A percentile compares a stretch with the other conserved stretches of the same genome.
phyloP scores from a whole-genome alignment of 2,797 vertebrate species.

The Schizopygopsis malacanthus region DNA sequence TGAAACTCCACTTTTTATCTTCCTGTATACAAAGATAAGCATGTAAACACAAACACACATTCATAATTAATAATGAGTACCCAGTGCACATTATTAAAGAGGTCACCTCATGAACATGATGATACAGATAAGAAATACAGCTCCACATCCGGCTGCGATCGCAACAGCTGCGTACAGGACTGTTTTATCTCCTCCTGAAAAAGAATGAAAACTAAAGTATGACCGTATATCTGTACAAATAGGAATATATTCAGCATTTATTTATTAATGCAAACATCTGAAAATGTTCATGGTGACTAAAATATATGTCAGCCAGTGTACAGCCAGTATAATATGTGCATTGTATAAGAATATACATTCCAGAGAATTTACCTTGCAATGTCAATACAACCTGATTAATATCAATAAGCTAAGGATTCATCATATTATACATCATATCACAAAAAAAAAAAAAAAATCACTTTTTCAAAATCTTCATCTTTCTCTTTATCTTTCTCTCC shows the following conservation, averaged over 20 bases:
- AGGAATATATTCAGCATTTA: no score
- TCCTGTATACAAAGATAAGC: no score
- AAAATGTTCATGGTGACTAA: not conserved
- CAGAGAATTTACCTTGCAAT: not conserved
- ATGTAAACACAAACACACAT: no score
- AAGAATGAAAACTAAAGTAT: not conserved
- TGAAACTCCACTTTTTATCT: no score
- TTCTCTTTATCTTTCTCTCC: no score
- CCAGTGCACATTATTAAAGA: not conserved
- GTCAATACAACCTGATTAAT: not conserved
- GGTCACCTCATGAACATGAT: not conserved
- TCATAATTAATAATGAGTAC: not conserved
- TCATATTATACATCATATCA: no score
- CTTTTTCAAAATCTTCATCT: no score
- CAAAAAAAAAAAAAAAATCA: no score
- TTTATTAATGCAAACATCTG: not conserved
- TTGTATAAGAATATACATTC: no score
- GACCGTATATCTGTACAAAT: not conserved
- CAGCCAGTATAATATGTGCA: not conserved
- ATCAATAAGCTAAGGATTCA: not conserved
- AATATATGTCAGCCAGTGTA: not conserved
- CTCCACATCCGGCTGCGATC: not conserved
- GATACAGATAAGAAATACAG: not conserved
- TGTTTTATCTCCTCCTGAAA: no score
- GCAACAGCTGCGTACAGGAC: accelerated